Percentiles rank a stretch among this genome's conserved stretches.
These are phyloP conservation scores for Mesembrinibis cayennensis DNA, from an alignment of 2,113 vertebrate species.

Conservation along the genomic window DNA sequence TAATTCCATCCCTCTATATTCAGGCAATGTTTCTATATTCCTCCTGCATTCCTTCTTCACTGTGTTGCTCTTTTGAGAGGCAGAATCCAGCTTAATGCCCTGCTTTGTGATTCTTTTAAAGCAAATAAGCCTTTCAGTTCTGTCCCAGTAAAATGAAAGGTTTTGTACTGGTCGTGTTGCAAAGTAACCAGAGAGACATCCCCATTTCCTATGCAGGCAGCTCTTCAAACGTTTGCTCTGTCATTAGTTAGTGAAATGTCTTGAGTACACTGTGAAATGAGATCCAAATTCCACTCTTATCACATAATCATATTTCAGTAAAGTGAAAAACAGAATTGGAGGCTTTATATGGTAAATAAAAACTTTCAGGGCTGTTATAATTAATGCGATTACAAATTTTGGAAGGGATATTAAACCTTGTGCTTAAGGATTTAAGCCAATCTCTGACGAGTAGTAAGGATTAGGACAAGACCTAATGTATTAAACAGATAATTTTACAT, in stretches of 20 bases:
- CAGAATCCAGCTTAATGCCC: neutral
- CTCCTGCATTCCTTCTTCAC: neutral
- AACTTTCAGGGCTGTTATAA: neutral
- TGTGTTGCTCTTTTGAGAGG: neutral
- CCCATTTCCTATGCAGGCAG: neutral
- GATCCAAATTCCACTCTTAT: neutral
- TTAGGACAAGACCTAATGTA: neutral
- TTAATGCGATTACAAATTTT: neutral
- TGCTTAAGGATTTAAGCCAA: neutral
- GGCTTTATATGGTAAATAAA: neutral
- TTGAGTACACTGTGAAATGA: neutral
- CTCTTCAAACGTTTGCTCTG: neutral
- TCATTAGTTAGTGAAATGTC: neutral
- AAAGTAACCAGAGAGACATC: neutral
- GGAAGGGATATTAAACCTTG: neutral
- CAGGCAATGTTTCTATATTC: neutral
- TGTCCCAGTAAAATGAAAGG: neutral
- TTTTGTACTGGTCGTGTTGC: neutral
- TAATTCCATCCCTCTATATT: neutral
- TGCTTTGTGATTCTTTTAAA: neutral
- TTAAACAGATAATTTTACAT: neutral
- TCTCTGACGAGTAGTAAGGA: neutral
- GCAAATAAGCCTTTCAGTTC: neutral
- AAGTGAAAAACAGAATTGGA: neutral
- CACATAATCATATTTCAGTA: neutral